A percentile compares a stretch with the other conserved stretches of the same genome.
These are phyloP conservation scores for Arizona elegans DNA, from an alignment of 2,113 vertebrate genomes.

Conservation along the genomic window DNA sequence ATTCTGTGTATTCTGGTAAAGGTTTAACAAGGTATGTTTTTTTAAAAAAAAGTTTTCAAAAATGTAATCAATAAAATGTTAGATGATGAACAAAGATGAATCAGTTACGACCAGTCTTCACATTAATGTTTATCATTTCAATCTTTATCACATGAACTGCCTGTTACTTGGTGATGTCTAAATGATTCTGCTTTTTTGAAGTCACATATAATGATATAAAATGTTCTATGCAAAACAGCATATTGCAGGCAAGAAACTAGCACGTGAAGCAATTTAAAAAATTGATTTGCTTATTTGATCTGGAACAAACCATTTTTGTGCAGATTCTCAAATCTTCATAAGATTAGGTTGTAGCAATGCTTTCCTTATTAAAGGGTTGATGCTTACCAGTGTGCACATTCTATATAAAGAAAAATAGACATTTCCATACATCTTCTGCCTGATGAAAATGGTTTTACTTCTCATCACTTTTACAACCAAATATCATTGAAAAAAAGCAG, in stretches of 20 bases:
- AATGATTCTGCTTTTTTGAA: neutral
- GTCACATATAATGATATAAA: neutral
- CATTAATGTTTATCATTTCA: neutral
- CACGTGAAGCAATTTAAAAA: neutral
- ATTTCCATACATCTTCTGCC: neutral
- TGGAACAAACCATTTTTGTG: neutral
- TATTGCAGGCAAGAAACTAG: neutral
- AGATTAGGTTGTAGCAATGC: neutral
- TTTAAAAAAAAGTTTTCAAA: neutral
- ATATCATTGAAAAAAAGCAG: neutral
- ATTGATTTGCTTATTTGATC: neutral
- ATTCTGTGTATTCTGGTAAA: slow-evolving; percentile 97
- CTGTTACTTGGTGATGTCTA: neutral
- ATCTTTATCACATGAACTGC: neutral
- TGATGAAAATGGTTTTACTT: neutral
- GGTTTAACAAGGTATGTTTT: slow-evolving; percentile 89
- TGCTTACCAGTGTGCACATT: neutral
- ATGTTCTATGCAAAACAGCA: neutral
- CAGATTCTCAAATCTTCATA: neutral
- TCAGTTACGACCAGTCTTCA: neutral
- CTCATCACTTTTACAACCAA: neutral
- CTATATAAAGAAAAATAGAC: neutral
- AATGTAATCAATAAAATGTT: slow-evolving; percentile 6
- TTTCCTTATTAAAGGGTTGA: neutral
- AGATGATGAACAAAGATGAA: neutral